Base-by-base conservation (phyloP, 1,140 invertebrate genomes). In the Armadillidium nasatum region DNA sequence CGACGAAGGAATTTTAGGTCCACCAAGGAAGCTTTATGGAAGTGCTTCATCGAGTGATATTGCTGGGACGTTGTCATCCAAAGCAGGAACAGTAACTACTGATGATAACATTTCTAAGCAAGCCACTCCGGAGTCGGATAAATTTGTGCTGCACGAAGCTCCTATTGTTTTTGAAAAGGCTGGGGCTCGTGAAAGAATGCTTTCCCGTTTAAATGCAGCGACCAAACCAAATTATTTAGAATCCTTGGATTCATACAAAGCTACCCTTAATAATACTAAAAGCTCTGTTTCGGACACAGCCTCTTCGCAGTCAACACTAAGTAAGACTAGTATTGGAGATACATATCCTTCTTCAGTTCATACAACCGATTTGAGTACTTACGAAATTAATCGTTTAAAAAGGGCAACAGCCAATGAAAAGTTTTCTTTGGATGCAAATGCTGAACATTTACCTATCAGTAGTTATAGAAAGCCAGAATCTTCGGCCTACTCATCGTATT, bases 81-180 rank as follows among this genome's bases (percentile, higher is more conserved):
- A 73, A 71, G 66, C 74, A 4, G 60, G 72, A 60, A 60, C 50
- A 60, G 50, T 60, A 19, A 60, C 50, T 60, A 60, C 50, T 60
- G 50, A 60, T 7, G 19, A 19, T 60, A 76, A 43, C 4, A 44
- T 75, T 13, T 80, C 79, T 10, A 74, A 78, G 46, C 74, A 76
- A 44, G 78, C 75, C 79, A 80, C 76, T 10, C 79, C 79, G 13
- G 79, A 80, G n/a, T 80, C 79, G 4, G 79, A 80, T 15, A 80
- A 80, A 68, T 80, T 71, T 60, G 72, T 78, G 21, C 66, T 80
- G 33, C 75, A 80, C 68, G 79, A 80, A 10, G 76, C 79, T 10
- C 79, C 79, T 6, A 76, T 80, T 22, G 79, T 80, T 45, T 80
- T 78, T 44, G 79, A 78, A 44, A 80, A 80, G 54, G 79, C 79